A percentile compares a stretch with the other conserved stretches of the same genome.
These are phyloP conservation scores for Laupala kohalensis DNA, from an alignment of 1,140 invertebrate species.

Conservation along the genomic window DNA sequence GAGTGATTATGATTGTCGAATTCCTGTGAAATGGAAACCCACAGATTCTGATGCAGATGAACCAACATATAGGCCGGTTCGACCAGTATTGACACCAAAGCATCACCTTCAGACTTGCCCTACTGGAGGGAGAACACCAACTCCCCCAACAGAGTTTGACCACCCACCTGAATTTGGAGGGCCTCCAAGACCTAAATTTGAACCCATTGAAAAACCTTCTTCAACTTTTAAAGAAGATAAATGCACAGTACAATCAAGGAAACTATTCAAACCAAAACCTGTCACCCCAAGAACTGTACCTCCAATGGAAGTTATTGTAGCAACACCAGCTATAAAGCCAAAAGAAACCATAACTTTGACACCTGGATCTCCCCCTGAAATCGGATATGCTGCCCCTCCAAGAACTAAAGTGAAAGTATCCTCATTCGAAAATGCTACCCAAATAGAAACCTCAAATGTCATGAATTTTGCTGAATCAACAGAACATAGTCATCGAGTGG, in stretches of 20 bases:
- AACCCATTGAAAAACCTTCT: conserved; percentile 36
- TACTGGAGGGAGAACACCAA: conserved; percentile 25
- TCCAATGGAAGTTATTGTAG: conserved; percentile 23
- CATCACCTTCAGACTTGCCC: not conserved
- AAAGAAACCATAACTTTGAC: conserved; percentile 30
- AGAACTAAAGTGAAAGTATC: conserved; percentile 37
- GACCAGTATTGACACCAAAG: conserved; percentile 33
- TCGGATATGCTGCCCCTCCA: conserved; percentile 36
- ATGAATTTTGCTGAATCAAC: conserved; percentile 54
- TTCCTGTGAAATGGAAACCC: conserved; percentile 44
- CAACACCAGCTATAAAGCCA: conserved; percentile 27
- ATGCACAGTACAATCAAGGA: conserved; percentile 24
- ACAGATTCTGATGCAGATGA: conserved; percentile 37
- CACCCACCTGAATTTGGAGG: conserved; percentile 31
- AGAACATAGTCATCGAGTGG: conserved; percentile 43
- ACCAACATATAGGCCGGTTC: conserved; percentile 39
- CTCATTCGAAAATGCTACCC: conserved; percentile 41
- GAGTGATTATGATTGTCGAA: conserved; percentile 53
- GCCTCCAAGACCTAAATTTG: conserved; percentile 38
- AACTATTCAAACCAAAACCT: conserved; percentile 33
- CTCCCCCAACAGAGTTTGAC: conserved; percentile 42
- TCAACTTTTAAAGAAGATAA: conserved; percentile 24
- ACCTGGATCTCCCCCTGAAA: conserved; percentile 42
- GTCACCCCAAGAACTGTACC: conserved; percentile 26
- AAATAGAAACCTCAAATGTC: conserved; percentile 49